These are phyloP conservation scores for Herpailurus yagouaroundi DNA, from an alignment of 2,113 vertebrate species.

Conservation along the genomic window DNA sequence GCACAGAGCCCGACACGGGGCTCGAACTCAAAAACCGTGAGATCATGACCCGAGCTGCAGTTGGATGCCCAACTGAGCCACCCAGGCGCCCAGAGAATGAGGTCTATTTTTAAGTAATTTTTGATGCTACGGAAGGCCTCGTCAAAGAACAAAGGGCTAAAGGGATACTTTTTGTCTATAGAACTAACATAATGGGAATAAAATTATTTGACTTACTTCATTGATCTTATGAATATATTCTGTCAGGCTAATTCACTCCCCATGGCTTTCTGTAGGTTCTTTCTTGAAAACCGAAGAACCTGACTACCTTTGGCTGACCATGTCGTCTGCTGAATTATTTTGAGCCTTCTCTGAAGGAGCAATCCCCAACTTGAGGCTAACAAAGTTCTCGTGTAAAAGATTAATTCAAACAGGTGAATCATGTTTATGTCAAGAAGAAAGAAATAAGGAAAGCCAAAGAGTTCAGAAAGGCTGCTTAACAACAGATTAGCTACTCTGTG, in stretches of 20 bases:
- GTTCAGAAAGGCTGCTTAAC: not conserved
- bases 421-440: conserved; percentile 18
- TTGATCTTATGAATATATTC: conserved; percentile 1
- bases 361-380: not conserved
- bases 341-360: not conserved
- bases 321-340: not conserved
- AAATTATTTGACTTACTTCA: conserved; percentile 1
- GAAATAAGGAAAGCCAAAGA: not conserved
- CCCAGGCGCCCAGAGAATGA: not conserved
- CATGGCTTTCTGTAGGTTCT: not conserved
- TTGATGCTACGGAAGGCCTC: not conserved
- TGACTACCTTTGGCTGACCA: not conserved
- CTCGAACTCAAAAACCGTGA: too few species aligned
- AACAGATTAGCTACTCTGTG: too few species aligned
- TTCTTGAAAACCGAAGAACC: not conserved
- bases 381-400: not conserved
- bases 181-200: not conserved
- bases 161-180: not conserved
- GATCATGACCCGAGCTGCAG: too few species aligned
- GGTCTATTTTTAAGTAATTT: not conserved
- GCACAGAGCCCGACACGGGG: too few species aligned
- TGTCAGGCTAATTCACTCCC: not conserved
- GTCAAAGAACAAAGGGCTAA: not conserved
- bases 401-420: not conserved
- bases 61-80: too few species aligned